These are phyloP conservation scores for Bursaphelenchus mucronatus DNA, from an alignment of 1,140 invertebrate genomes.

Conservation along the genomic window DNA sequence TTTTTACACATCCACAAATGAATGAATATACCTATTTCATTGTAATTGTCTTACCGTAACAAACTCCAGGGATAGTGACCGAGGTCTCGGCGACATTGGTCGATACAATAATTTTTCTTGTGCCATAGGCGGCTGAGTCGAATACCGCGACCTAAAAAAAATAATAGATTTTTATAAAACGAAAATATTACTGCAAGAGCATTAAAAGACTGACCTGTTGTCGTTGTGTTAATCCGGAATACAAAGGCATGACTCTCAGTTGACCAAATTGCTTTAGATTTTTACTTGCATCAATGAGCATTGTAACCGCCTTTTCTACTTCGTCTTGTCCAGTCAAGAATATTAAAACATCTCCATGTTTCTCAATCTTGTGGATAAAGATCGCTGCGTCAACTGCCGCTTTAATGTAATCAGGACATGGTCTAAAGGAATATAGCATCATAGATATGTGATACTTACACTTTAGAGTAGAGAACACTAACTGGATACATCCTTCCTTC, in stretches of 20 bases:
- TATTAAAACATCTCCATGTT: slow-evolving; percentile 77
- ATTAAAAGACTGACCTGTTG: slow-evolving; percentile 64
- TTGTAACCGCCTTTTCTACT: slow-evolving; percentile 65
- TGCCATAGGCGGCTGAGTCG: slow-evolving; percentile 70
- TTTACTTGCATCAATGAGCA: slow-evolving; percentile 65
- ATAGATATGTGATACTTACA: slow-evolving; percentile 47
- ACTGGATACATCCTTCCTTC: slow-evolving; percentile 84
- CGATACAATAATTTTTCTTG: slow-evolving; percentile 84
- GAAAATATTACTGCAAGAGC: slow-evolving; percentile 8
- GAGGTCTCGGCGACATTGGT: slow-evolving; percentile 98
- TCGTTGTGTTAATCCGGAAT: slow-evolving; percentile 77
- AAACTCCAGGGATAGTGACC: slow-evolving; percentile 81
- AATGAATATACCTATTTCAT: slow-evolving; percentile 64
- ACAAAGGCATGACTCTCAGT: slow-evolving; percentile 82
- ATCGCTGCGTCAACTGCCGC: slow-evolving; percentile 78
- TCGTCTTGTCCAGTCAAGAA: slow-evolving; percentile 93
- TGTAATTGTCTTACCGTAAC: slow-evolving; percentile 67
- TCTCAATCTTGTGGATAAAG: slow-evolving; percentile 79
- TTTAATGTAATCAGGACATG: slow-evolving; percentile 62
- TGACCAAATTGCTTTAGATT: slow-evolving; percentile 68
- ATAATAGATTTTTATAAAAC: slow-evolving; percentile 21
- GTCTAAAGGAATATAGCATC: slow-evolving; percentile 33
- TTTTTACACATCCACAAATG: slow-evolving; percentile 7
- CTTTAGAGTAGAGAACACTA: slow-evolving; percentile 75
- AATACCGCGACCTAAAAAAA: slow-evolving; percentile 77